phyloP scores from a whole-genome alignment of 2,888 invertebrate genomes.

The Pseudolycoriella hygida region DNA sequence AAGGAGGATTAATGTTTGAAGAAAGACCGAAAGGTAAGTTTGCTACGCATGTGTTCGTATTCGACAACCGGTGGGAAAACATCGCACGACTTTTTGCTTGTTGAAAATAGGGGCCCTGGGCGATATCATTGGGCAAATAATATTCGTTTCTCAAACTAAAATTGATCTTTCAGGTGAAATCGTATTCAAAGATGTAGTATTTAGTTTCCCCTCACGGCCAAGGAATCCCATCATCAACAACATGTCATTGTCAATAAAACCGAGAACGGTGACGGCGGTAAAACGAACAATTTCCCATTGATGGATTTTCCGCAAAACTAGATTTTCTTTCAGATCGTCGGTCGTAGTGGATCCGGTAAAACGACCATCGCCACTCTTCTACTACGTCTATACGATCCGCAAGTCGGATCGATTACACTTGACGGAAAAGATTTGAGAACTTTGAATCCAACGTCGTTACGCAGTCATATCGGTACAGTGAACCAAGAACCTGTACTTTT shows the following conservation, averaged over 20 bases:
- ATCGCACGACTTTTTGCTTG: no score
- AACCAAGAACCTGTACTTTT: conserved; percentile 90
- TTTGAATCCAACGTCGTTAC: conserved; percentile 69
- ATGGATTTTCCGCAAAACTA: no score
- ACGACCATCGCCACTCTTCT: conserved; percentile 77
- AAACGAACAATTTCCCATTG: no score
- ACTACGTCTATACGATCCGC: conserved; percentile 72
- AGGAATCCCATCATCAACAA: conserved; percentile 42
- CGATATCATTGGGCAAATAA: no score
- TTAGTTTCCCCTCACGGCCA: conserved; percentile 49
- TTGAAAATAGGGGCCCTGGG: no score
- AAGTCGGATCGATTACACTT: conserved; percentile 45
- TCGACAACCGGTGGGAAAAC: no score
- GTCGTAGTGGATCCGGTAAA: conserved; percentile 88
- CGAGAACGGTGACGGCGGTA: conserved; percentile 53
- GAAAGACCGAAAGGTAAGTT: conserved; percentile 17
- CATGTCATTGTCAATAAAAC: conserved; percentile 44
- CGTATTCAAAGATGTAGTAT: conserved; percentile 51
- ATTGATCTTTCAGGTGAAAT: conserved; percentile 37
- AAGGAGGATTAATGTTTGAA: conserved; percentile 22
- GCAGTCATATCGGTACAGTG: conserved; percentile 74
- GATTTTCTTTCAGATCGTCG: conserved; percentile 37
- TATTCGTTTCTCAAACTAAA: no score
- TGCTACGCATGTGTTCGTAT: no score
- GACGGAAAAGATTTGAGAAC: conserved; percentile 61